Evolutionary conservation across 1,140 invertebrate species (phyloP).

Genomic region (Grapholita molesta): DNA sequence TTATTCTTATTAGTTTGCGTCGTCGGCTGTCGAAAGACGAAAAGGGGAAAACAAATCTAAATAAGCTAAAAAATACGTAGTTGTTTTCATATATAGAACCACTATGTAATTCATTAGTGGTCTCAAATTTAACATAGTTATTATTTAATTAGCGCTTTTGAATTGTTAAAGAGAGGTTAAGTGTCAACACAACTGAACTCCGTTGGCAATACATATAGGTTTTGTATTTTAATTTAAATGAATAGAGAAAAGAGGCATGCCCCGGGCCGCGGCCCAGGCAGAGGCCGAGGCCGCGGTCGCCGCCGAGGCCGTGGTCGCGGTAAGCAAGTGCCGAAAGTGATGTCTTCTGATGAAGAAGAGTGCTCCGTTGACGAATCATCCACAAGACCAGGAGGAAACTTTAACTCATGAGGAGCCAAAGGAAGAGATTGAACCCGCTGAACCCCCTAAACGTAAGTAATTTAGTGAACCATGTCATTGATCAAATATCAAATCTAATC

Average conservation of each 20-base stretch:
- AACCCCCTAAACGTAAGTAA: constrained; percentile 75
- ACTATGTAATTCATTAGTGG: background rate
- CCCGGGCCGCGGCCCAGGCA: constrained; percentile 79
- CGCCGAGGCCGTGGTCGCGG: constrained; percentile 83
- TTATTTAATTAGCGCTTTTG: background rate
- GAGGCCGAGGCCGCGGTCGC: constrained; percentile 83
- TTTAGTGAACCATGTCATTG: background rate
- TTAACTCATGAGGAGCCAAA: constrained; percentile 50
- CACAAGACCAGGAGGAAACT: constrained; percentile 73
- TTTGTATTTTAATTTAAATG: constrained; percentile 43
- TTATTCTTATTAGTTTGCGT: background rate
- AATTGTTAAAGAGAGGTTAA: constrained; percentile 7
- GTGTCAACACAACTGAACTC: constrained; percentile 19
- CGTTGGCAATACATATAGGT: constrained; percentile 1
- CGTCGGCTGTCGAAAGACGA: background rate
- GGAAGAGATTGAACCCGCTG: constrained; percentile 77
- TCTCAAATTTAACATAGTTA: background rate
- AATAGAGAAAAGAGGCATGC: constrained; percentile 76
- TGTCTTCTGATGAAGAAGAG: constrained; percentile 86
- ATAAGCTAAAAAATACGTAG: no score
- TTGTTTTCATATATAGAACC: background rate
- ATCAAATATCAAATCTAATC: no score
- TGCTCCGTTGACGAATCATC: constrained; percentile 79
- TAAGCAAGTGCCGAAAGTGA: constrained; percentile 86
- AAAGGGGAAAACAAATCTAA: no score